Conservation (phyloP, 2,113 vertebrate genomes). For the Myodes glareolus region DNA sequence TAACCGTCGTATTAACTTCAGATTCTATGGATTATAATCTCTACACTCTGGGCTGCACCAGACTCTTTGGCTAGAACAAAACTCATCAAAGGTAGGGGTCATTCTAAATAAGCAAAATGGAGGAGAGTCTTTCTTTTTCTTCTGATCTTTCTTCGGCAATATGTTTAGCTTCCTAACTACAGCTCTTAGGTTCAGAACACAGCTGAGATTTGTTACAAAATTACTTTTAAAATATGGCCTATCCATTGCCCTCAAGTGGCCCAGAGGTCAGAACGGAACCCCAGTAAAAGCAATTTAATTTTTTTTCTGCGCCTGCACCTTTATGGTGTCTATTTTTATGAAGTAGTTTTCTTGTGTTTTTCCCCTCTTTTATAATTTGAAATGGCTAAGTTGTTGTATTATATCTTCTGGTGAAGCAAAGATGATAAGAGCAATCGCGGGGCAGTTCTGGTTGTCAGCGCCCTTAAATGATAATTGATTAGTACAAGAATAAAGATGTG, state of each 20-base stretch:
- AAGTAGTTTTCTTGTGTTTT: constrained; percentile 26
- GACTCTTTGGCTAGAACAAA: constrained; percentile 54
- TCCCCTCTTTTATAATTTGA: constrained; percentile 52
- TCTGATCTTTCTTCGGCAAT: constrained; percentile 84
- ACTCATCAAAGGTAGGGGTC: constrained; percentile 67
- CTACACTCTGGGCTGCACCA: constrained; percentile 37
- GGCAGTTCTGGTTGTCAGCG: constrained; percentile 51
- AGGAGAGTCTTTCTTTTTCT: constrained; percentile 74
- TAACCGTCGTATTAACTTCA: constrained; percentile 24
- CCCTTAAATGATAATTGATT: constrained; percentile 73
- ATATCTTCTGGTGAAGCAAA: constrained; percentile 24
- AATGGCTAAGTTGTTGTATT: constrained; percentile 30
- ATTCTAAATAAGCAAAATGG: constrained; percentile 77
- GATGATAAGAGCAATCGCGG: not conserved
- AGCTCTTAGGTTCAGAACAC: constrained; percentile 79
- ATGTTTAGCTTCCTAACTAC: constrained; percentile 79
- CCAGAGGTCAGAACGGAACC: constrained; percentile 49
- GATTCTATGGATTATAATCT: not conserved
- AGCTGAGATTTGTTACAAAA: constrained; percentile 72
- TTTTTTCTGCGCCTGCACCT: not conserved
- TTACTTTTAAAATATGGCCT: constrained; percentile 79
- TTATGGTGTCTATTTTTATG: constrained; percentile 54
- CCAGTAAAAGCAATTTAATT: constrained; percentile 60
- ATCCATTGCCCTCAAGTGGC: constrained; percentile 61
- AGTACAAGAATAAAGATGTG: constrained; percentile 55